Conservation (phyloP, 53 echinoderm and acorn worm genomes). For the Stichopus horrens region DNA sequence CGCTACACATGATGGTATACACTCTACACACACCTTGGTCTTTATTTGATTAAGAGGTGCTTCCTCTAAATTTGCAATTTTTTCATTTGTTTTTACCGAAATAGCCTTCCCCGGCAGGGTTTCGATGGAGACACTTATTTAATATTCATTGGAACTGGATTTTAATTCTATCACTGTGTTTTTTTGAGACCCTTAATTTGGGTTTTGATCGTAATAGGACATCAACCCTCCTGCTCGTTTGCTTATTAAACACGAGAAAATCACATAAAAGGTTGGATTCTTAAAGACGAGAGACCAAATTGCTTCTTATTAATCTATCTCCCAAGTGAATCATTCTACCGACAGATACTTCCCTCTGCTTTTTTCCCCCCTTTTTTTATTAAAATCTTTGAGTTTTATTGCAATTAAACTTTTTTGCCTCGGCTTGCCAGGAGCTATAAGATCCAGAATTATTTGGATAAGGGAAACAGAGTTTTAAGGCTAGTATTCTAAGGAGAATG, state of each 20-base stretch:
- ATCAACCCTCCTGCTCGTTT: slow-evolving; percentile 40
- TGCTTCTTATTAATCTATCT: slow-evolving; percentile 45
- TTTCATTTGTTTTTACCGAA: slow-evolving; percentile 44
- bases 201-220: slow-evolving; percentile 45
- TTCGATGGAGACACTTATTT: slow-evolving; percentile 31
- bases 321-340: slow-evolving; percentile 45
- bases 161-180: slow-evolving; percentile 41
- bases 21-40: background rate
- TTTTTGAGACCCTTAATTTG: slow-evolving; percentile 39
- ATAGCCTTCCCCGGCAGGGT: slow-evolving; percentile 41
- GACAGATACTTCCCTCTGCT: slow-evolving; percentile 42
- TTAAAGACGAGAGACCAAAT: slow-evolving; percentile 43
- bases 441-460: slow-evolving; percentile 42
- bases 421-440: slow-evolving; percentile 39
- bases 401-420: slow-evolving; percentile 44
- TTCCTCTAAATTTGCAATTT: slow-evolving; percentile 44
- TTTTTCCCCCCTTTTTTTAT: slow-evolving; percentile 45
- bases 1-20: background rate
- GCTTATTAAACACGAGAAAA: slow-evolving; percentile 46
- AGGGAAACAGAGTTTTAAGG: slow-evolving; percentile 38
- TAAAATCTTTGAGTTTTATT: slow-evolving; percentile 48
- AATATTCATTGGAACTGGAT: slow-evolving; percentile 40
- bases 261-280: slow-evolving; percentile 46
- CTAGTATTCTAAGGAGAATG: slow-evolving; percentile 37
- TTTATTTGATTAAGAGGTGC: slow-evolving; percentile 26